phyloP scores from a whole-genome alignment of 30 jellyfish, hydroid and myxozoan genomes.

The Hydractinia symbiolongicarpus region DNA sequence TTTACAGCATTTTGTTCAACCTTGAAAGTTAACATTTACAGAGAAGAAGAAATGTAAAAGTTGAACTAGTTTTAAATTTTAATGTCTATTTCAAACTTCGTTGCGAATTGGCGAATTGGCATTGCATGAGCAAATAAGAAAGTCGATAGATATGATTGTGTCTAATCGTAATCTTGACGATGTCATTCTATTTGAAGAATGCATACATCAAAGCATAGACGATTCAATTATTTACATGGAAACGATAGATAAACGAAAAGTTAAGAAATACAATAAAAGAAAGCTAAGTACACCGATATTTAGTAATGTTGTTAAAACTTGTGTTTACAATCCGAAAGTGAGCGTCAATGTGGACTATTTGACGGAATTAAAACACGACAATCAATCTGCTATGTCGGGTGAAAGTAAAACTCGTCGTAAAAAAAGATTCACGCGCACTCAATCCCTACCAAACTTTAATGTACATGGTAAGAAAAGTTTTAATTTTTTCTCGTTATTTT shows the following conservation, averaged over 20 bases:
- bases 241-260: background rate
- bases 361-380: too few species aligned
- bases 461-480: background rate
- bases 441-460: background rate
- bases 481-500: background rate
- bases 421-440: background rate
- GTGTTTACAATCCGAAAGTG: background rate
- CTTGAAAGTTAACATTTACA: too few species aligned
- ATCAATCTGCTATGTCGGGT: too few species aligned
- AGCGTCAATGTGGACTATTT: background rate
- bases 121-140: too few species aligned
- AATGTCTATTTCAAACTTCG: too few species aligned
- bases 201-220: background rate
- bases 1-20: too few species aligned
- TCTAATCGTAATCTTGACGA: conserved; percentile 5
- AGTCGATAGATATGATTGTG: background rate
- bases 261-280: background rate
- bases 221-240: conserved; percentile 11
- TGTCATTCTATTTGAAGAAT: conserved; percentile 11
- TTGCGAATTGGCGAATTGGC: too few species aligned
- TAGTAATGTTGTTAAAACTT: background rate
- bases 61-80: too few species aligned
- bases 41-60: too few species aligned
- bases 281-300: conserved; percentile 10
- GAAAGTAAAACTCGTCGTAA: background rate